Evolutionary conservation across 1,140 invertebrate genomes (phyloP).

Genomic region (Archivesica marissinica): DNA sequence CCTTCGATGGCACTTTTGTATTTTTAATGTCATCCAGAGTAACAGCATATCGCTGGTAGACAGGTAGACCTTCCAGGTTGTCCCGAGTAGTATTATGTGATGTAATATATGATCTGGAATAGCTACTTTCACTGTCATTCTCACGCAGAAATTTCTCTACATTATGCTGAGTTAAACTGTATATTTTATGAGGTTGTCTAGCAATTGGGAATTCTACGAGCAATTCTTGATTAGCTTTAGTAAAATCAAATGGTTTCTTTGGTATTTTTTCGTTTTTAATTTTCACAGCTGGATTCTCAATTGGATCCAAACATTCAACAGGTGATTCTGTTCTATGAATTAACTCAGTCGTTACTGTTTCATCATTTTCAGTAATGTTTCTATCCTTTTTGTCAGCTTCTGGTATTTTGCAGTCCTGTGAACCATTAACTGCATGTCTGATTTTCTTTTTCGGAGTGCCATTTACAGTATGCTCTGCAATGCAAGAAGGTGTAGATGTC

Average conservation of each 20-base stretch:
- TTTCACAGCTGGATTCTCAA: too few relatives aligned
- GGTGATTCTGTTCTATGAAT: too few relatives aligned
- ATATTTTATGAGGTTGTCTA: background rate
- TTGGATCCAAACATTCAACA: too few relatives aligned
- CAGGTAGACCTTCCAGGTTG: conserved; percentile 1
- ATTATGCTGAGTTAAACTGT: conserved; percentile 13
- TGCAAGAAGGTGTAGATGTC: background rate
- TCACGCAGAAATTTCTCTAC: conserved; percentile 24
- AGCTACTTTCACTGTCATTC: conserved; percentile 22
- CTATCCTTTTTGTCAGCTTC: background rate
- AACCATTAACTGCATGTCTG: background rate
- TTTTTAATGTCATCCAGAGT: conserved; percentile 15
- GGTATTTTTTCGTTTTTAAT: background rate
- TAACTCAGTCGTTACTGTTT: too few relatives aligned
- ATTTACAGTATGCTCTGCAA: conserved; percentile 1
- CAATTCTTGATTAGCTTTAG: conserved; percentile 15
- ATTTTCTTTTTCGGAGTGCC: conserved; percentile 16
- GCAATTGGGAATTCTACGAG: conserved; percentile 8
- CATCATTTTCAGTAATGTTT: too few relatives aligned
- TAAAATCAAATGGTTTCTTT: conserved; percentile 4
- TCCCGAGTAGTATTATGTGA: background rate
- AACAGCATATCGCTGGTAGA: conserved; percentile 17
- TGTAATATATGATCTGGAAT: background rate
- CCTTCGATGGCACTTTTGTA: background rate
- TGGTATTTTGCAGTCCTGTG: background rate